phyloP scores from a whole-genome alignment of 2,888 invertebrate species.

The Saturnia pavonia region DNA sequence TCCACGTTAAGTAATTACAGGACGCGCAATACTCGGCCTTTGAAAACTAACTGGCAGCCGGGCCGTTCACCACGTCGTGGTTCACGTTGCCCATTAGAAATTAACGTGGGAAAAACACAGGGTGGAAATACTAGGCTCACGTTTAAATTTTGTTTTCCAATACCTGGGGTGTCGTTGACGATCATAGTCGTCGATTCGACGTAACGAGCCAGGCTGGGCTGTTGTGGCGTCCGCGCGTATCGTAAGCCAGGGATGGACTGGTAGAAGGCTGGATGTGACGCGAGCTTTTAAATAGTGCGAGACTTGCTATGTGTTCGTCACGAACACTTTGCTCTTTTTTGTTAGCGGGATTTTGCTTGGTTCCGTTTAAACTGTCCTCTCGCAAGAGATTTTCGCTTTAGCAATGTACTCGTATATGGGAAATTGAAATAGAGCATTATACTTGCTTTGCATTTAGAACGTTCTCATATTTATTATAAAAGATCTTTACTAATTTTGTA shows the following conservation, averaged over 20 bases:
- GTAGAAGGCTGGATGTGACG: slow-evolving; percentile 5
- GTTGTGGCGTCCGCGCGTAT: slow-evolving; percentile 37
- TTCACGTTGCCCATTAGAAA: slow-evolving; percentile 43
- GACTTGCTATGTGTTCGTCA: not conserved
- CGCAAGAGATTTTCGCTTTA: not conserved
- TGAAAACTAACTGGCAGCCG: not conserved
- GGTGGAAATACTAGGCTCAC: slow-evolving; percentile 24
- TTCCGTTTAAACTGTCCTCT: not conserved
- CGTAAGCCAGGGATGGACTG: slow-evolving; percentile 29
- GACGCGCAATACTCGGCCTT: not conserved
- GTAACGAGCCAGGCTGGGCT: slow-evolving; percentile 46
- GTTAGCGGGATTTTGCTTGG: not conserved
- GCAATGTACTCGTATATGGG: not conserved
- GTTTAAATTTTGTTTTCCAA: slow-evolving; percentile 22
- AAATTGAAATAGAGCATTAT: not conserved
- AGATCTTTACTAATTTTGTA: not conserved
- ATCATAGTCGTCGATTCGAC: slow-evolving; percentile 58
- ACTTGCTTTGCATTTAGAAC: slow-evolving; percentile 3
- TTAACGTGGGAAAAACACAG: slow-evolving; percentile 59
- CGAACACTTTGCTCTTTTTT: not conserved
- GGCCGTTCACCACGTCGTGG: not conserved
- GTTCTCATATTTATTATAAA: not conserved
- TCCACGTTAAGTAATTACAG: not conserved
- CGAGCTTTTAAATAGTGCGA: not conserved
- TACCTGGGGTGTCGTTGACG: slow-evolving; percentile 48